Conservation (phyloP, 2,888 invertebrate species). For the Sthenelais limicola region DNA sequence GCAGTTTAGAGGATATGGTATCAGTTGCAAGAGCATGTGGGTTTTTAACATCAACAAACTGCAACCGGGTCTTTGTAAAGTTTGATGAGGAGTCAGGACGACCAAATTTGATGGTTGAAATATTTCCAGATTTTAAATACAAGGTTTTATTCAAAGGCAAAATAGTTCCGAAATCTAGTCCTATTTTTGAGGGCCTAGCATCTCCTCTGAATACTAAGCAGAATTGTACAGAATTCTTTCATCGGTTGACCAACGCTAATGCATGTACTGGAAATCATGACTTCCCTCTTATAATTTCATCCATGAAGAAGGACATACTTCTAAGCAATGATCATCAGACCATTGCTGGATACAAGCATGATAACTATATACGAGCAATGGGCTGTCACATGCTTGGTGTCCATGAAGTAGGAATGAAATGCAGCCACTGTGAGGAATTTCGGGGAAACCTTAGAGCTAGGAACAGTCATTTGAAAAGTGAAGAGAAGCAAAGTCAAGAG, state of each 20-base stretch:
- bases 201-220: background rate
- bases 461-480: background rate
- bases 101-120: too few relatives aligned
- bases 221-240: background rate
- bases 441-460: background rate
- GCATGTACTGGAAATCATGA: background rate
- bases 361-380: background rate
- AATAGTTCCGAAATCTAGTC: background rate
- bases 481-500: constrained; percentile 7
- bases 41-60: too few relatives aligned
- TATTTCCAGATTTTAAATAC: background rate
- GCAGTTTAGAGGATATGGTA: too few relatives aligned
- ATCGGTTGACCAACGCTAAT: background rate
- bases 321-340: background rate
- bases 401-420: background rate
- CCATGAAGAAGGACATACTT: background rate
- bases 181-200: background rate
- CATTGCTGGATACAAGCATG: background rate
- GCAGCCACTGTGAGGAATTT: background rate
- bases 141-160: background rate
- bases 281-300: background rate
- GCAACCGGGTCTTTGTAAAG: too few relatives aligned
- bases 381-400: background rate
- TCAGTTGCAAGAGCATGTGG: too few relatives aligned
- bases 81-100: too few relatives aligned